phyloP scores from a whole-genome alignment of 2,797 vertebrate species.

The Thaleichthys pacificus region DNA sequence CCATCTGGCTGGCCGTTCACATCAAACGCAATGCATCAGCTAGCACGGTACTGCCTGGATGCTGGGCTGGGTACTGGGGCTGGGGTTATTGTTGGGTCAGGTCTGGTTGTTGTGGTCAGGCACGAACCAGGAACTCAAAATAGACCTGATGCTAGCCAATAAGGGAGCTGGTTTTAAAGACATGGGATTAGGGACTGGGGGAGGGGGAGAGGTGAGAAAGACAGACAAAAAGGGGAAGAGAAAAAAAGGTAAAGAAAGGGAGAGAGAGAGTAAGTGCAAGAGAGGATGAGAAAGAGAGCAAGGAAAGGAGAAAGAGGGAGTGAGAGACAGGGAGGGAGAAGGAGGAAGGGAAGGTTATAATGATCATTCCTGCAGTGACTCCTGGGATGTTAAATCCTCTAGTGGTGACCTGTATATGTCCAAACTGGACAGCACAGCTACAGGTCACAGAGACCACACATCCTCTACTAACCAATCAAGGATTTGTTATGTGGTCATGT shows the following conservation, averaged over 20 bases:
- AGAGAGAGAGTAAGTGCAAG: background rate
- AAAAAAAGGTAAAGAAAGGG: background rate
- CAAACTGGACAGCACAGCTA: background rate
- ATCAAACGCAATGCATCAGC: conserved; percentile 1
- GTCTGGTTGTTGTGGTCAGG: background rate
- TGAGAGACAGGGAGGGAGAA: background rate
- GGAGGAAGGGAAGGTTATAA: background rate
- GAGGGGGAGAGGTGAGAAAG: background rate
- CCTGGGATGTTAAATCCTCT: background rate
- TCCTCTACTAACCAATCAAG: background rate
- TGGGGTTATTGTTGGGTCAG: background rate
- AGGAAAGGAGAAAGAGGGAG: background rate
- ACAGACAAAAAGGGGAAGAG: background rate
- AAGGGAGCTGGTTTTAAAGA: conserved; percentile 23
- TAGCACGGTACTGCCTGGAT: background rate
- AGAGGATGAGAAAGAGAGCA: background rate
- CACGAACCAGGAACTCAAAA: conserved; percentile 18
- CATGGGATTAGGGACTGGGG: conserved; percentile 30
- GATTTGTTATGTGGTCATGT: background rate
- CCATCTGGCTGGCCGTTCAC: conserved; percentile 65
- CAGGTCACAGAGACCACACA: background rate
- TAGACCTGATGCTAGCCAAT: conserved; percentile 22
- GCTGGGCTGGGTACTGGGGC: too few species aligned
- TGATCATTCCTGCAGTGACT: background rate
- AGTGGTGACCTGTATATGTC: background rate